Evolutionary conservation across 1,140 invertebrate species (phyloP).

Genomic region (Melitaea cinxia): DNA sequence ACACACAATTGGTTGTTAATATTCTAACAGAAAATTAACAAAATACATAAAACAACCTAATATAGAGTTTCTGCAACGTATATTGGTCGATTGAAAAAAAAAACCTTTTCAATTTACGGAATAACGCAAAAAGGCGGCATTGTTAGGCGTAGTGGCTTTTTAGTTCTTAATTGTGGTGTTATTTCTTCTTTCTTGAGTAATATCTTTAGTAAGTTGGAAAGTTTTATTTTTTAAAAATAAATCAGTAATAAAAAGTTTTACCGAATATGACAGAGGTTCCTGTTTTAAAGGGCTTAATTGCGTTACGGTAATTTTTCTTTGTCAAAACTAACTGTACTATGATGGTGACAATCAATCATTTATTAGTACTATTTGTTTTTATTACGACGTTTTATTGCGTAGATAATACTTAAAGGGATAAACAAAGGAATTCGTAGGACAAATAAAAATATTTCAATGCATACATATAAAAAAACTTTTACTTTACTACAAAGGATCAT

Average conservation of each 20-base stretch:
- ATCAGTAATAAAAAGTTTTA: neutral
- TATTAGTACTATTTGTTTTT: too few species aligned
- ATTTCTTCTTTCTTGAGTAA: constrained; percentile 65
- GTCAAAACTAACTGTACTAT: neutral
- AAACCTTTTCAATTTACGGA: constrained; percentile 40
- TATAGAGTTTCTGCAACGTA: constrained; percentile 14
- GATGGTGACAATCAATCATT: too few species aligned
- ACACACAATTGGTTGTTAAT: neutral
- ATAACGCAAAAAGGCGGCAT: constrained; percentile 60
- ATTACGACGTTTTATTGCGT: too few species aligned
- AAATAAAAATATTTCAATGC: too few species aligned
- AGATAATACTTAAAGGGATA: too few species aligned
- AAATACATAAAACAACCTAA: neutral
- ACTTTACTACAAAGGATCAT: too few species aligned
- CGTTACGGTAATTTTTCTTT: neutral
- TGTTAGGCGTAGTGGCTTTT: constrained; percentile 52
- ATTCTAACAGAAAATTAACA: neutral
- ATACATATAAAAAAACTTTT: too few species aligned
- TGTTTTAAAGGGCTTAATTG: neutral
- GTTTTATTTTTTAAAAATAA: constrained; percentile 36
- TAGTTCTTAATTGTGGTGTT: constrained; percentile 62
- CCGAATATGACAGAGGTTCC: too few species aligned
- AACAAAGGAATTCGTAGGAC: too few species aligned
- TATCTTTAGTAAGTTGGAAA: neutral
- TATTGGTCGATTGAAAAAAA: constrained; percentile 36